Conservation (phyloP, 2,797 vertebrate genomes). For the Sitta carolinensis region DNA sequence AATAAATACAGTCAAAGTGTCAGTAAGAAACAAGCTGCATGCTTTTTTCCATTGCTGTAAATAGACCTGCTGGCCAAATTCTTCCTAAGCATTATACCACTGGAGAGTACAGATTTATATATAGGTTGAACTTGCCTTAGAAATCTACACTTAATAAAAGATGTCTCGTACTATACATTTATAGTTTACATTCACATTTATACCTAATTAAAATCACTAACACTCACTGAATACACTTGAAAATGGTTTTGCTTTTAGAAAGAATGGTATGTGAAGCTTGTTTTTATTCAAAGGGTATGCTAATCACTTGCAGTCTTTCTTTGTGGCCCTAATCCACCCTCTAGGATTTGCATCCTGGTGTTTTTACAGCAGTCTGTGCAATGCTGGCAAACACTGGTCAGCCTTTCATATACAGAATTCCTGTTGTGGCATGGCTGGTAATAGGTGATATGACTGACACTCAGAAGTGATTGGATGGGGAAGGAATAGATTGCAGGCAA, state of each 20-base stretch:
- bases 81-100: not conserved
- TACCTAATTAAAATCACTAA: constrained; percentile 44
- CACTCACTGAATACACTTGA: constrained; percentile 43
- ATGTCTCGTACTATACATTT: not conserved
- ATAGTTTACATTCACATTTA: constrained; percentile 30
- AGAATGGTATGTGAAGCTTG: not conserved
- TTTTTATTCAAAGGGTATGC: not conserved
- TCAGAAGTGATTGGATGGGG: not conserved
- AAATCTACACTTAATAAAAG: not conserved
- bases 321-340: not conserved
- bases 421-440: not conserved
- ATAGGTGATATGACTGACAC: not conserved
- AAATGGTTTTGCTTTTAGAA: constrained; percentile 42
- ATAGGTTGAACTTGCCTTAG: not conserved
- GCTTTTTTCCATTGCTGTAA: constrained; percentile 23
- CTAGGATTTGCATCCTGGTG: not conserved
- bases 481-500: not conserved
- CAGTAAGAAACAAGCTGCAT: not conserved
- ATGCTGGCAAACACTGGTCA: not conserved
- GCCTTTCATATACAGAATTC: not conserved
- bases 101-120: not conserved
- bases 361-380: not conserved
- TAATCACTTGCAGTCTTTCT: not conserved
- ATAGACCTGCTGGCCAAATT: not conserved
- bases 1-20: not conserved